Evolutionary conservation across 92 coral and sea anemone genomes (phyloP).

Genomic region (Micromussa lordhowensis): DNA sequence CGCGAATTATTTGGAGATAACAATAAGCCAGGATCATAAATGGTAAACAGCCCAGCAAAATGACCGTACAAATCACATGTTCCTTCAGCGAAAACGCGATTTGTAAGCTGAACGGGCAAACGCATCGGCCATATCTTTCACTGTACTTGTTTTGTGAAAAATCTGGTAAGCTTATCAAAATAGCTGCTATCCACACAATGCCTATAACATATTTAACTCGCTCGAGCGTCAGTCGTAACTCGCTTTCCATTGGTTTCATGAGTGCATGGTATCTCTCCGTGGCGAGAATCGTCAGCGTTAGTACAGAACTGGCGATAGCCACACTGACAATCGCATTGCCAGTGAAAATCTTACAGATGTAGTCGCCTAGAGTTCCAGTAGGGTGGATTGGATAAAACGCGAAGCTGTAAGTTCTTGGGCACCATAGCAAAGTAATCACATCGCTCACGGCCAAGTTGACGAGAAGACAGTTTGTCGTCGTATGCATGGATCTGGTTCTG

Average conservation of each 20-base stretch:
- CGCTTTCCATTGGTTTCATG: conserved; percentile 59
- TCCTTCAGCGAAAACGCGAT: conserved; percentile 34
- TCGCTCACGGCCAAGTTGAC: conserved; percentile 79
- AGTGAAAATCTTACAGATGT: conserved; percentile 76
- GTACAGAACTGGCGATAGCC: conserved; percentile 62
- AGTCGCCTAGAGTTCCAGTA: conserved; percentile 66
- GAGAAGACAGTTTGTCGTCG: conserved; percentile 74
- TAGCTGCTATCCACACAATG: conserved; percentile 54
- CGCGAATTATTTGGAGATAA: conserved; percentile 72
- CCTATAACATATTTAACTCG: conserved; percentile 54
- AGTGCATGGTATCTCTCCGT: conserved; percentile 80
- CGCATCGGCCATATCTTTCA: conserved; percentile 51
- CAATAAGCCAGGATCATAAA: conserved; percentile 66
- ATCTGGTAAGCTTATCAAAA: conserved; percentile 60
- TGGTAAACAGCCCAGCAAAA: conserved; percentile 70
- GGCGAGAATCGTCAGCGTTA: conserved; percentile 73
- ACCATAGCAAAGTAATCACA: conserved; percentile 62
- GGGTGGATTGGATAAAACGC: conserved; percentile 72
- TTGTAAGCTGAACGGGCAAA: conserved; percentile 76
- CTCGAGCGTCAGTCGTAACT: conserved; percentile 46
- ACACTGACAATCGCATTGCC: conserved; percentile 78
- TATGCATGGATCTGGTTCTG: conserved; percentile 66
- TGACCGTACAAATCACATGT: conserved; percentile 74
- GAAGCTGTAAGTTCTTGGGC: conserved; percentile 74
- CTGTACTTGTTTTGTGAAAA: conserved; percentile 63